phyloP scores from a whole-genome alignment of 2,888 invertebrate genomes.

The Druceiella hillmani region DNA sequence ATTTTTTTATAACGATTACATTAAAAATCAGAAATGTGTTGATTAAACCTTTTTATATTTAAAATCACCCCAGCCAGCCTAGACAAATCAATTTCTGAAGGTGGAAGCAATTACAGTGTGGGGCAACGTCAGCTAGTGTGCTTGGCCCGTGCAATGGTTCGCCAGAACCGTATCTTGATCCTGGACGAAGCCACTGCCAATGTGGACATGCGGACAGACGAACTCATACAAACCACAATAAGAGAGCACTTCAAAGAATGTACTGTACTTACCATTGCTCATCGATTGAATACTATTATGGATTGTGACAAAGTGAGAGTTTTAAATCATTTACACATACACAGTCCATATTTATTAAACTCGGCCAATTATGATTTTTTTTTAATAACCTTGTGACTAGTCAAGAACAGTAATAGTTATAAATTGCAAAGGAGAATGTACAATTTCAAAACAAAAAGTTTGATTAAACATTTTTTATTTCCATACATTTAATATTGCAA shows the following conservation, averaged over 20 bases:
- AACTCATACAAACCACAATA: constrained; percentile 76
- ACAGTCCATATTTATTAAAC: constrained; percentile 54
- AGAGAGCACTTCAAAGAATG: constrained; percentile 68
- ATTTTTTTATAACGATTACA: not conserved
- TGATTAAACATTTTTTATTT: too few relatives aligned
- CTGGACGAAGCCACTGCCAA: constrained; percentile 65
- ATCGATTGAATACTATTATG: constrained; percentile 80
- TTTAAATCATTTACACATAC: constrained; percentile 47
- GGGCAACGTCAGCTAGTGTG: constrained; percentile 63
- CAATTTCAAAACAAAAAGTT: too few relatives aligned
- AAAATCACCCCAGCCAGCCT: constrained; percentile 35
- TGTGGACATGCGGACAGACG: constrained; percentile 68
- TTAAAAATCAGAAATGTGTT: not conserved
- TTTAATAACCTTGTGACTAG: constrained; percentile 6
- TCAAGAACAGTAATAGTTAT: too few relatives aligned
- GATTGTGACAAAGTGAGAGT: constrained; percentile 54
- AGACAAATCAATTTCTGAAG: constrained; percentile 49
- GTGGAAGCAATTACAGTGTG: constrained; percentile 58
- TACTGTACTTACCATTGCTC: constrained; percentile 87
- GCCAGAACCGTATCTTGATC: constrained; percentile 52
- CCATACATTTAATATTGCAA: too few relatives aligned
- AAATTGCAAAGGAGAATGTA: too few relatives aligned
- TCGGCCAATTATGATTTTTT: constrained; percentile 31
- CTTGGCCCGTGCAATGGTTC: constrained; percentile 57
- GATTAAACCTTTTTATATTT: constrained; percentile 8